Conservation (phyloP, 2,797 vertebrate genomes). For the Sebastes steindachneri region DNA sequence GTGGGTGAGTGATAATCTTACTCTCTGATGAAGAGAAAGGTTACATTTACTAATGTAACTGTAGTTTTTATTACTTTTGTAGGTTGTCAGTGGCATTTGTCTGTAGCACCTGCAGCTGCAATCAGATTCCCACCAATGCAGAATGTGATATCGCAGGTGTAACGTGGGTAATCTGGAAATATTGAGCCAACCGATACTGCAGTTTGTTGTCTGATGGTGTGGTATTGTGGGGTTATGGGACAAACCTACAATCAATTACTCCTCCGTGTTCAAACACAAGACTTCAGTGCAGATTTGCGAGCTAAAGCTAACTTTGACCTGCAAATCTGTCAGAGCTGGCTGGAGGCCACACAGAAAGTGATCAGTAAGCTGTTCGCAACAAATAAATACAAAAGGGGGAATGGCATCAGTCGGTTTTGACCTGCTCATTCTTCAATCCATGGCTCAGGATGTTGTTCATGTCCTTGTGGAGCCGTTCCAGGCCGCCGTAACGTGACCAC, state of each 20-base stretch:
- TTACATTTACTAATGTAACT: neutral
- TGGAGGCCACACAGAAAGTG: neutral
- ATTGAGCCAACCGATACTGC: neutral
- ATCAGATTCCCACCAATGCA: neutral
- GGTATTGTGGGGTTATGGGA: neutral
- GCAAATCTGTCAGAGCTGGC: neutral
- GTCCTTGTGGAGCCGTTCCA: constrained; percentile 95
- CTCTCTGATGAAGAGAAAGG: neutral
- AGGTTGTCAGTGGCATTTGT: neutral
- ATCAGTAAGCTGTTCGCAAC: neutral
- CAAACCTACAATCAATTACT: neutral
- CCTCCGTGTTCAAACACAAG: neutral
- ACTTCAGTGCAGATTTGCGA: neutral
- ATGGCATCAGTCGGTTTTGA: constrained; percentile 49
- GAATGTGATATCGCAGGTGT: neutral
- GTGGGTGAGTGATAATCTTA: neutral
- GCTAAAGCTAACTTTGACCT: neutral
- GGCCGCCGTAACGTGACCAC: constrained; percentile 96
- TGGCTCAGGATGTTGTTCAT: constrained; percentile 97
- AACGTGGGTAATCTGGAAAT: neutral
- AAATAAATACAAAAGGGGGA: neutral
- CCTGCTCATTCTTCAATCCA: constrained; percentile 93
- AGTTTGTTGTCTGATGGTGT: neutral
- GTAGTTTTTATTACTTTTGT: neutral
- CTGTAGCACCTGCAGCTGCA: neutral